Percentiles rank a stretch among this genome's conserved stretches.
Conservation (phyloP, 2,888 invertebrate genomes). For the Ernsta delagoae region DNA sequence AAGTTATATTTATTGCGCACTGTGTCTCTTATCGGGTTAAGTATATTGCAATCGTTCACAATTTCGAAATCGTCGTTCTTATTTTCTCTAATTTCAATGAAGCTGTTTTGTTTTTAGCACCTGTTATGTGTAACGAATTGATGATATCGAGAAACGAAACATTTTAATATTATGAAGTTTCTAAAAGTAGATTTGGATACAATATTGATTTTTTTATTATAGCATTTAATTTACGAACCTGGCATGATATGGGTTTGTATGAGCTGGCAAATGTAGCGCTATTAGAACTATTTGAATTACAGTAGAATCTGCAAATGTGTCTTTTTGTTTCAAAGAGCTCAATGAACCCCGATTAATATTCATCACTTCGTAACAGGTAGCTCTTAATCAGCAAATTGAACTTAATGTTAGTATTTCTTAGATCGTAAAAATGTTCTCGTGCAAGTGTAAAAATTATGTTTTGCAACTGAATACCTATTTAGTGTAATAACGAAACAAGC, state of each 20-base stretch:
- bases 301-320: too few relatives aligned
- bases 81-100: not conserved
- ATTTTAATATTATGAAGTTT: not conserved
- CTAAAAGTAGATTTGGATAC: too few relatives aligned
- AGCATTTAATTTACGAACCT: too few relatives aligned
- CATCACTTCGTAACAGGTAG: too few relatives aligned
- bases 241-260: too few relatives aligned
- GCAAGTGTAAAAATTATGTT: conserved; percentile 2
- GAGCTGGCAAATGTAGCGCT: too few relatives aligned
- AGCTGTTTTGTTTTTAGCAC: not conserved
- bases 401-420: not conserved
- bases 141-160: not conserved
- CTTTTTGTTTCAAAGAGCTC: too few relatives aligned
- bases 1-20: not conserved
- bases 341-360: too few relatives aligned
- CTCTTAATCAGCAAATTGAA: not conserved
- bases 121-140: not conserved
- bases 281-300: too few relatives aligned
- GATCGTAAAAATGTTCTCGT: not conserved
- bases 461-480: conserved; percentile 9
- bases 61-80: not conserved
- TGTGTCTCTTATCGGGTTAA: conserved; percentile 8
- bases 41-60: not conserved
- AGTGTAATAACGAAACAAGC: conserved; percentile 15
- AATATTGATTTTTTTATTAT: too few relatives aligned